Evolutionary conservation across 2,113 vertebrate genomes (phyloP).

Genomic region (Cyanocitta stelleri): DNA sequence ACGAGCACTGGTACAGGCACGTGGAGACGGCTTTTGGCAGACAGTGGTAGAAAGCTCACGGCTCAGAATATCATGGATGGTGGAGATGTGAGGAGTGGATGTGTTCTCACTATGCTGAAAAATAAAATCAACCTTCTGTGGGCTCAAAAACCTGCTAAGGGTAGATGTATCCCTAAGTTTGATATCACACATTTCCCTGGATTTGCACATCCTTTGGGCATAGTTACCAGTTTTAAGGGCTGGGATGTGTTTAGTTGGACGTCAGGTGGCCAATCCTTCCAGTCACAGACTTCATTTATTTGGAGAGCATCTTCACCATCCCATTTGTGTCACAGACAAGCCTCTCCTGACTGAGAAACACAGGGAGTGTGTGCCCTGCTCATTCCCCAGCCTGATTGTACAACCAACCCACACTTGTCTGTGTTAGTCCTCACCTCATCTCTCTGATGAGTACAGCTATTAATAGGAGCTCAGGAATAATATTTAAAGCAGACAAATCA

Average conservation of each 20-base stretch:
- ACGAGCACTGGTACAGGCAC: neutral
- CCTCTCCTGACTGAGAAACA: neutral
- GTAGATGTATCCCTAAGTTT: neutral
- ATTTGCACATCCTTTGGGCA: neutral
- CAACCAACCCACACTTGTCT: neutral
- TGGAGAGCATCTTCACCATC: neutral
- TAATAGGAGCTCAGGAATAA: neutral
- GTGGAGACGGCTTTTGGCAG: neutral
- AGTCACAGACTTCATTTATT: neutral
- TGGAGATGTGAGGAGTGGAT: neutral
- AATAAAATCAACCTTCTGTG: neutral
- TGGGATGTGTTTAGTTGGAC: neutral
- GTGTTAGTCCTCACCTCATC: neutral
- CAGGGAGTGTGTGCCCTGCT: neutral
- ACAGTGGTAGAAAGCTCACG: accelerated
- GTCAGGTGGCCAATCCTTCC: neutral
- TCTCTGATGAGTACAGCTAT: neutral
- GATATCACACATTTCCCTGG: neutral
- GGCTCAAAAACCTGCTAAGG: neutral
- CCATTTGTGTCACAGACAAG: neutral
- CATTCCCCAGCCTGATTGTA: neutral
- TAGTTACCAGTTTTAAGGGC: accelerated
- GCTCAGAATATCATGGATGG: neutral
- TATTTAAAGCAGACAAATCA: neutral
- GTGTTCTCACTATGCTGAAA: neutral